Evolutionary conservation across 2,888 invertebrate species (phyloP).

Genomic region (Pharmacophagus antenor): DNA sequence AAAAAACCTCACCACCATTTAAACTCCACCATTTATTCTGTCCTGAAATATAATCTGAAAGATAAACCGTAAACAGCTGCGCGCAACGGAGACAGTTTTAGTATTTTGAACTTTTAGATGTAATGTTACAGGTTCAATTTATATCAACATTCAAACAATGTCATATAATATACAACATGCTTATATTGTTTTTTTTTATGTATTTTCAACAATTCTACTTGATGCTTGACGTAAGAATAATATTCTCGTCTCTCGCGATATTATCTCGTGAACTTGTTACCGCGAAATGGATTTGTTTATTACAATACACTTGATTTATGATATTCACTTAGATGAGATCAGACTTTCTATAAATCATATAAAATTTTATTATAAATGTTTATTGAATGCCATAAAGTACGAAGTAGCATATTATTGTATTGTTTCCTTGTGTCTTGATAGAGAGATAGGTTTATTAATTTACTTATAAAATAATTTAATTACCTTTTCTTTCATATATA

Average conservation of each 20-base stretch:
- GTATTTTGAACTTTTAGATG: no score
- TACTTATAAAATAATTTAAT: not conserved
- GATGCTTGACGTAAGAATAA: conserved; percentile 1
- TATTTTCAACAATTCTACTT: not conserved
- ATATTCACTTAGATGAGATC: conserved; percentile 5
- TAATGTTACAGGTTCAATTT: no score
- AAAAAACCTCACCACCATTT: no score
- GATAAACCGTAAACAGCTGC: no score
- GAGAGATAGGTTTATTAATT: not conserved
- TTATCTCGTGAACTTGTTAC: conserved; percentile 23
- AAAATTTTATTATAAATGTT: conserved; percentile 1
- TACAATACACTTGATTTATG: conserved; percentile 26
- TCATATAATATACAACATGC: not conserved
- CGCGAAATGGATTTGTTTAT: conserved; percentile 27
- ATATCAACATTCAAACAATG: not conserved
- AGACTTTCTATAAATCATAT: not conserved
- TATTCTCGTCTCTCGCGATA: conserved; percentile 15
- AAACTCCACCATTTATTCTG: no score
- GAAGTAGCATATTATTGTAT: not conserved
- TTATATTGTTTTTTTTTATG: not conserved
- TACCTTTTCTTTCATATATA: not conserved
- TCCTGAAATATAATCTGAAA: no score
- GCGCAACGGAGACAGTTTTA: no score
- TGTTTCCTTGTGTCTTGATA: not conserved
- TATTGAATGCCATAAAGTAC: not conserved